Evolutionary conservation across 2,888 invertebrate genomes (phyloP).

Genomic region (Hemistola chrysoprasaria): DNA sequence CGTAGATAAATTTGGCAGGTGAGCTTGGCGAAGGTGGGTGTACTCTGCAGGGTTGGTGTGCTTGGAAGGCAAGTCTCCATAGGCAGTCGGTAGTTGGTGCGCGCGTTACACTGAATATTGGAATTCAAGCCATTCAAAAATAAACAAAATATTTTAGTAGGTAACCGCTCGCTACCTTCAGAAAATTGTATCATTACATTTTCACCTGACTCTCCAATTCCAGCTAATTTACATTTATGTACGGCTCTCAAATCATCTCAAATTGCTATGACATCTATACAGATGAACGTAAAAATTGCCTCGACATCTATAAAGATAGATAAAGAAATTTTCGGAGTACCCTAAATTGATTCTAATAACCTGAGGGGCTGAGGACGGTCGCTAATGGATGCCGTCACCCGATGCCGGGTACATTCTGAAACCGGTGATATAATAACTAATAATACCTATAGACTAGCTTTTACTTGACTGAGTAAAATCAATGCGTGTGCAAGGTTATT

Average conservation of each 20-base stretch:
- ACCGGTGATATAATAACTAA: conserved; percentile 2
- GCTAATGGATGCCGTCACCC: conserved; percentile 13
- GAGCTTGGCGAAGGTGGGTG: too few relatives aligned
- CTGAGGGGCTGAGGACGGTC: conserved; percentile 12
- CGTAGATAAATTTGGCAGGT: too few relatives aligned
- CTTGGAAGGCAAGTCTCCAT: too few relatives aligned
- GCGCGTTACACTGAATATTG: too few relatives aligned
- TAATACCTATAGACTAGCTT: not conserved
- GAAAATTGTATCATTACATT: not conserved
- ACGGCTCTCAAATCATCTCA: not conserved
- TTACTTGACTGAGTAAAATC: too few relatives aligned
- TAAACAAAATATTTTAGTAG: too few relatives aligned
- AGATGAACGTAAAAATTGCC: conserved; percentile 1
- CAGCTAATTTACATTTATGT: conserved; percentile 5
- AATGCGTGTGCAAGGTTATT: too few relatives aligned
- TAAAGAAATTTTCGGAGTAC: conserved; percentile 5
- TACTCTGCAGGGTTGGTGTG: too few relatives aligned
- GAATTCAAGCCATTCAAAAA: too few relatives aligned
- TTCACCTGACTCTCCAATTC: not conserved
- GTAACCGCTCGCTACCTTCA: too few relatives aligned
- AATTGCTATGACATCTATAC: conserved; percentile 4
- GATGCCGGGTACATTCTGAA: conserved; percentile 8
- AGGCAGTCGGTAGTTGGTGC: too few relatives aligned
- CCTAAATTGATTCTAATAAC: conserved; percentile 18
- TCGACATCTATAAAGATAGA: conserved; percentile 2